Evolutionary conservation across 2,113 vertebrate genomes (phyloP).

Genomic region (Platanista minor): DNA sequence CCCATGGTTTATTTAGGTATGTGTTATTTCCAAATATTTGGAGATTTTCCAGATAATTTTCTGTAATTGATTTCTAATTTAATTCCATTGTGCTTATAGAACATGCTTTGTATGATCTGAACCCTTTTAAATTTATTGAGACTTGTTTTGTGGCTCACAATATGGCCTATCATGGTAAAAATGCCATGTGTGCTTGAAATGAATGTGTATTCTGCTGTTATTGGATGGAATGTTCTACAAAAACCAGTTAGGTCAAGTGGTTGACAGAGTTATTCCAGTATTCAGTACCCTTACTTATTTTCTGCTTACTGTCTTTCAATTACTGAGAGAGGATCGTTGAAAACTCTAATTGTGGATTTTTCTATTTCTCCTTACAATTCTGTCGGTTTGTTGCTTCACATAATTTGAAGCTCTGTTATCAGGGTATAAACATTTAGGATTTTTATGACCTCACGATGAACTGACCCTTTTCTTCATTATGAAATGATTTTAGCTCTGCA

Average conservation of each 20-base stretch:
- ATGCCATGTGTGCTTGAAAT: not conserved
- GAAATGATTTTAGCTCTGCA: not conserved
- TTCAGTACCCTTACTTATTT: not conserved
- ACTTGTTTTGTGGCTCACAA: not conserved
- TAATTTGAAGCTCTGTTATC: not conserved
- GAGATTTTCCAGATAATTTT: slow-evolving; percentile 17
- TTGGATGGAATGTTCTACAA: not conserved
- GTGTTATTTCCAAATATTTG: not conserved
- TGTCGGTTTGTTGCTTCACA: not conserved
- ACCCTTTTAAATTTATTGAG: not conserved
- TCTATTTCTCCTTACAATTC: not conserved
- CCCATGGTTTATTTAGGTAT: not conserved
- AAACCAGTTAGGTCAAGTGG: not conserved
- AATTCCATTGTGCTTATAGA: not conserved
- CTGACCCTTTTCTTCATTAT: not conserved
- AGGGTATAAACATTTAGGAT: not conserved
- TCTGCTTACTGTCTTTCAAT: not conserved
- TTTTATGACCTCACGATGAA: not conserved
- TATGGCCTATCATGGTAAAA: not conserved
- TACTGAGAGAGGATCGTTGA: not conserved
- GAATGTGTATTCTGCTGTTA: not conserved
- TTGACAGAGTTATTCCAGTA: not conserved
- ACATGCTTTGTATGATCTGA: not conserved
- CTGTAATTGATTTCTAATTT: not conserved
- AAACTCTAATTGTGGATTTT: not conserved